These are phyloP conservation scores for Bemisia tabaci DNA, from an alignment of 1,140 invertebrate genomes.

Conservation along the genomic window DNA sequence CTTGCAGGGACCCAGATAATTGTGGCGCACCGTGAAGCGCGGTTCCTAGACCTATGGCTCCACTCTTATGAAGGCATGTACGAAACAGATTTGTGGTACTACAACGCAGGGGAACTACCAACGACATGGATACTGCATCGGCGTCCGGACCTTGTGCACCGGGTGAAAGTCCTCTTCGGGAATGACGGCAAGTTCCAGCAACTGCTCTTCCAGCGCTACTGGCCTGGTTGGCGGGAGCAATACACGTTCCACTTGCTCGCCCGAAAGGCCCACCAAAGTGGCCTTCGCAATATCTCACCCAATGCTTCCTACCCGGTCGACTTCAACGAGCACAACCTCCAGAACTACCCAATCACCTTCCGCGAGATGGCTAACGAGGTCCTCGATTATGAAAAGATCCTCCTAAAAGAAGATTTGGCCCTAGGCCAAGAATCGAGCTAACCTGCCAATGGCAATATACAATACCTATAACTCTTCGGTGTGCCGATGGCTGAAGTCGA, in stretches of 20 bases:
- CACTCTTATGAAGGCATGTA: constrained; percentile 26
- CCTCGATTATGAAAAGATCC: no score
- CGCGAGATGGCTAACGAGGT: no score
- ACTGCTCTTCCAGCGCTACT: constrained; percentile 2
- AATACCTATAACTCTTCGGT: no score
- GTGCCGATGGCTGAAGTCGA: no score
- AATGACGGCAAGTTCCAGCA: not conserved
- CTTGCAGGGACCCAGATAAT: constrained; percentile 20
- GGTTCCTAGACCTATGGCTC: constrained; percentile 26
- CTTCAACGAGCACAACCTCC: constrained; percentile 18
- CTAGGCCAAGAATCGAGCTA: no score
- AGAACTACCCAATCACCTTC: constrained; percentile 15
- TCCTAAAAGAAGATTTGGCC: no score
- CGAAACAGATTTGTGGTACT: constrained; percentile 24
- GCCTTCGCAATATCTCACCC: constrained; percentile 11
- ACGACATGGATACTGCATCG: constrained; percentile 22
- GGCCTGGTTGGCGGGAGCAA: constrained; percentile 14
- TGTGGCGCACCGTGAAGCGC: constrained; percentile 25
- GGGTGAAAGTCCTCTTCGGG: constrained; percentile 21
- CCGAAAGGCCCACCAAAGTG: constrained; percentile 12
- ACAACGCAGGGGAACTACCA: constrained; percentile 26
- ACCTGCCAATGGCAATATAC: no score
- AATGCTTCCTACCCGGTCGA: constrained; percentile 13
- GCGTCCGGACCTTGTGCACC: constrained; percentile 22
- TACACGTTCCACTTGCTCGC: constrained; percentile 17